Evolutionary conservation across 2,113 vertebrate genomes (phyloP).

Genomic region (Oryzias celebensis): DNA sequence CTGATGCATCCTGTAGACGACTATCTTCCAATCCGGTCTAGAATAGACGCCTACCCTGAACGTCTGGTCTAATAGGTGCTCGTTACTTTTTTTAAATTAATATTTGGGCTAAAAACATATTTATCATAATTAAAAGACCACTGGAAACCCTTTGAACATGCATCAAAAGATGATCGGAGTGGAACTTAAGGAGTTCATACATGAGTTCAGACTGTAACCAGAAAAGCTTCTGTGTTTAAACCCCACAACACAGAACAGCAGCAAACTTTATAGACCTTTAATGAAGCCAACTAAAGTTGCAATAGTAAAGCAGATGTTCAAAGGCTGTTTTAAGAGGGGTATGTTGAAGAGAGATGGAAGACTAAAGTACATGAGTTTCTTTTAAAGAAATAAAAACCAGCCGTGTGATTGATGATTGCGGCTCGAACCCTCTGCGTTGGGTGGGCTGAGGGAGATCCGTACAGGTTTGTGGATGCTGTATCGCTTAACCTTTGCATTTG

Average conservation of each 20-base stretch:
- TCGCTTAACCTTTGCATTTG: not conserved
- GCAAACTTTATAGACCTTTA: constrained; percentile 5
- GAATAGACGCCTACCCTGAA: too few species aligned
- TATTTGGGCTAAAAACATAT: too few species aligned
- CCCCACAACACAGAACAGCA: constrained; percentile 23
- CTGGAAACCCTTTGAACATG: too few species aligned
- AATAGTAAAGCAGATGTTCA: constrained; percentile 5
- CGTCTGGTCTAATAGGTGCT: too few species aligned
- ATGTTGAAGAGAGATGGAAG: constrained; percentile 1
- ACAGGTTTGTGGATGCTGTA: constrained; percentile 1
- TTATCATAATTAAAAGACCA: too few species aligned
- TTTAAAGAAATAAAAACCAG: too few species aligned
- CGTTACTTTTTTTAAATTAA: too few species aligned
- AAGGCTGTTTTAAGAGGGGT: not conserved
- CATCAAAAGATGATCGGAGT: too few species aligned
- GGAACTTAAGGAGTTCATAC: not conserved
- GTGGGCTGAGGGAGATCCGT: too few species aligned
- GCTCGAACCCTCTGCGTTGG: constrained; percentile 2
- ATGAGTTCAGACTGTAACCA: constrained; percentile 50
- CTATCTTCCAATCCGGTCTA: too few species aligned
- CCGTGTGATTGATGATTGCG: not conserved
- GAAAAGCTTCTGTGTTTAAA: constrained; percentile 37
- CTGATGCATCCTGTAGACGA: too few species aligned
- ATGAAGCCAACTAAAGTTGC: constrained; percentile 23
- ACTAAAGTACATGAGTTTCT: not conserved